Evolutionary conservation across 2,888 invertebrate species (phyloP).

Genomic region (Drosophila hamatofila): DNA sequence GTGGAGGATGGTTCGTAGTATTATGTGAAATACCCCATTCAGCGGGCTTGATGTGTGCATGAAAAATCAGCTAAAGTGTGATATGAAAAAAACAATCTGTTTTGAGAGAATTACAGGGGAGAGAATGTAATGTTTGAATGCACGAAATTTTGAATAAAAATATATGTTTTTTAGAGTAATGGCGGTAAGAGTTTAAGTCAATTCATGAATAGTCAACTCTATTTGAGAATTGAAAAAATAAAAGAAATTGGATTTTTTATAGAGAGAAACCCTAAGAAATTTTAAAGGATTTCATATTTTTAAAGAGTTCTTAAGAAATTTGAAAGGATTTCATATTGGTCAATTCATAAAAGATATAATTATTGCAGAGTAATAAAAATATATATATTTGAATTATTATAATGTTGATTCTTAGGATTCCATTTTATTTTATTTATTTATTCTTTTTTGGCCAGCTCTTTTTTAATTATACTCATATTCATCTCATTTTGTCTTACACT

Average conservation of each 20-base stretch:
- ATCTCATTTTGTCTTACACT: neutral
- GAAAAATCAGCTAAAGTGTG: neutral
- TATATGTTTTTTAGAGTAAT: no score
- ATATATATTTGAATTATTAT: no score
- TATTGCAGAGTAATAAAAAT: no score
- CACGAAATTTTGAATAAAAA: neutral
- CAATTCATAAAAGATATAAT: no score
- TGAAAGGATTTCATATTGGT: no score
- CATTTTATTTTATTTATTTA: no score
- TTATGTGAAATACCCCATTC: no score
- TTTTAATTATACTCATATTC: conserved; percentile 9
- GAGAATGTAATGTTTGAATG: neutral
- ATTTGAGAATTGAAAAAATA: neutral
- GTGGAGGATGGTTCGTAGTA: neutral
- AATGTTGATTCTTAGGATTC: no score
- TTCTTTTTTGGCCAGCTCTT: neutral
- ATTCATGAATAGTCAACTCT: neutral
- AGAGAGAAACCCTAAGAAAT: no score
- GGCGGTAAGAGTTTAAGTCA: neutral
- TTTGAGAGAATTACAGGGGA: neutral
- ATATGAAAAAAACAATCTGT: neutral
- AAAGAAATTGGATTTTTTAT: no score
- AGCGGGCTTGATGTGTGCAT: conserved; percentile 4
- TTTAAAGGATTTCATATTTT: no score
- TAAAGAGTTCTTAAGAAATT: no score